Conservation (phyloP, 2,888 invertebrate genomes). For the Alcis repandata region DNA sequence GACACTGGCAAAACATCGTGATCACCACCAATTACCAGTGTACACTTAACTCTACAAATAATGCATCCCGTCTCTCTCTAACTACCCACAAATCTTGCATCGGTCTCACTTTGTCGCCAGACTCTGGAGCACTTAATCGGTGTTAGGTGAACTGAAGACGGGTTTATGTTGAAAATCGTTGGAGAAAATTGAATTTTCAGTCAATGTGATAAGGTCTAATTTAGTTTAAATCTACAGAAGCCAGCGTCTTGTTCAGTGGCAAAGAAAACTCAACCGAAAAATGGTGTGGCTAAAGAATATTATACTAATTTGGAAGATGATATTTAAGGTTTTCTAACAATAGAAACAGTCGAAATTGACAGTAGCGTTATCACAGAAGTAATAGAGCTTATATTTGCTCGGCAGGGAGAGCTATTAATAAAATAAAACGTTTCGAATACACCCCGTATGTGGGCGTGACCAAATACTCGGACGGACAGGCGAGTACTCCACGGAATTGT, state of each 20-base stretch:
- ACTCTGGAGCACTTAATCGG: conserved; percentile 75
- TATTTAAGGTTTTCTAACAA: conserved; percentile 15
- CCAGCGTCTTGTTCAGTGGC: neutral
- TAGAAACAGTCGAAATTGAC: conserved; percentile 57
- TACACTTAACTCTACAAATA: conserved; percentile 74
- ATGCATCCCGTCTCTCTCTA: conserved; percentile 52
- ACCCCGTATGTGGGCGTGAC: conserved; percentile 83
- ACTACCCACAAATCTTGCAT: conserved; percentile 41
- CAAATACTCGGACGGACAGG: conserved; percentile 50
- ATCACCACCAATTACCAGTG: conserved; percentile 84
- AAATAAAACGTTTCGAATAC: conserved; percentile 79
- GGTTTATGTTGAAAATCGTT: conserved; percentile 25
- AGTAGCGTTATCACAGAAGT: conserved; percentile 65
- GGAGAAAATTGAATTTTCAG: conserved; percentile 22
- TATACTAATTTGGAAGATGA: conserved; percentile 3
- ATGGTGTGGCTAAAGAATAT: conserved; percentile 18
- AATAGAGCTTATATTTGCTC: conserved; percentile 80
- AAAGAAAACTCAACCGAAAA: conserved; percentile 20
- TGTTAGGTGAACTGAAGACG: conserved; percentile 44
- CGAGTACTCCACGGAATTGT: conserved; percentile 68
- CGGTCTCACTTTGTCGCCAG: conserved; percentile 51
- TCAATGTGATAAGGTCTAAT: conserved; percentile 30
- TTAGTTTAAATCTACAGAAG: conserved; percentile 11
- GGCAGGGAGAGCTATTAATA: conserved; percentile 71
- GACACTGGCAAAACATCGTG: conserved; percentile 82